phyloP scores from a whole-genome alignment of 2,888 invertebrate genomes.

The Bibio marci region DNA sequence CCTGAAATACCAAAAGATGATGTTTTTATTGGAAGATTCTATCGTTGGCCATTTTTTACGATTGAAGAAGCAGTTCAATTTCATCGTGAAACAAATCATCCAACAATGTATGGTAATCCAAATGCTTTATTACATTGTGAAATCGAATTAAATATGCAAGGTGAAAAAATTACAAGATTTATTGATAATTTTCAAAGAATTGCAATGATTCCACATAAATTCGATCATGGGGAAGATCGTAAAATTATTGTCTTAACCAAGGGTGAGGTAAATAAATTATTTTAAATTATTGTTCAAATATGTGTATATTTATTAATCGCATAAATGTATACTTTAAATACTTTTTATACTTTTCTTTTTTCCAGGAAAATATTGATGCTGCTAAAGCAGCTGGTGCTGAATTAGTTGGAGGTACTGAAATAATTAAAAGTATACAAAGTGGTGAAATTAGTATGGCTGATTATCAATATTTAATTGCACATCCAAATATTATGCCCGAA shows the following conservation, averaged over 20 bases:
- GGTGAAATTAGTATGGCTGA: constrained; percentile 49
- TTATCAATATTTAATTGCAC: constrained; percentile 57
- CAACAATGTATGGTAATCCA: constrained; percentile 62
- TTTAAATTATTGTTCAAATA: not conserved
- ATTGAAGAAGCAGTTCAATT: constrained; percentile 59
- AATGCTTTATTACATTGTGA: constrained; percentile 48
- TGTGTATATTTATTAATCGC: not conserved
- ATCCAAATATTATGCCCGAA: constrained; percentile 64
- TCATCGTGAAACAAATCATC: constrained; percentile 68
- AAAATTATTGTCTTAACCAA: constrained; percentile 61
- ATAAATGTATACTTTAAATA: no score
- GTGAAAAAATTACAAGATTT: constrained; percentile 36
- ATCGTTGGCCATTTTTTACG: constrained; percentile 41
- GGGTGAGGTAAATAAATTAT: constrained; percentile 34
- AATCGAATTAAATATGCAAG: constrained; percentile 65
- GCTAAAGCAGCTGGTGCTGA: constrained; percentile 55
- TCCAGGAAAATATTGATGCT: constrained; percentile 27
- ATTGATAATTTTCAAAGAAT: constrained; percentile 51
- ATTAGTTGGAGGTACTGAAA: constrained; percentile 50
- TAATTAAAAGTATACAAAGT: constrained; percentile 61
- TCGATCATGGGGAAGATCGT: constrained; percentile 49
- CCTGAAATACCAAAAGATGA: constrained; percentile 38
- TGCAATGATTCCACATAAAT: constrained; percentile 47
- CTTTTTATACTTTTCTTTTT: not conserved
- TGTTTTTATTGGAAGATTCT: constrained; percentile 40